Percentiles rank a stretch among this genome's conserved stretches.
Evolutionary conservation across 2,797 vertebrate species (phyloP).

Genomic region (Cyclura pinguis): DNA sequence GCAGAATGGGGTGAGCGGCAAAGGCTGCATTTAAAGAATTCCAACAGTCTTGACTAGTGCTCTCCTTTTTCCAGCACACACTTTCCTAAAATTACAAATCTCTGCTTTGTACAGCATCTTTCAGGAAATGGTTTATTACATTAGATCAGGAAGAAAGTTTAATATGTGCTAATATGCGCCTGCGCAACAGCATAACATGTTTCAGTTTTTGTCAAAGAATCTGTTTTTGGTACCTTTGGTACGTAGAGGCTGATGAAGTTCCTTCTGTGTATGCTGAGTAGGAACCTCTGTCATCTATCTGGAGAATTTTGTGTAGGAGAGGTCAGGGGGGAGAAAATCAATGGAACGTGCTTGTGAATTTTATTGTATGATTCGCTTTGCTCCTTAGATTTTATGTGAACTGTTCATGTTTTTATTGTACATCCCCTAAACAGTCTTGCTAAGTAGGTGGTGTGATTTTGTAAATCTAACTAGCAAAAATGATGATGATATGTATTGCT

Average conservation of each 20-base stretch:
- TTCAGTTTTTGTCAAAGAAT: no score
- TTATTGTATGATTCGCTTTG: not conserved
- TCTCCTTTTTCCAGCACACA: not conserved
- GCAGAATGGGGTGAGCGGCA: not conserved
- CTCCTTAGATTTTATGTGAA: not conserved
- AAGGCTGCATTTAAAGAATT: not conserved
- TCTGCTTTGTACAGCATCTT: no score
- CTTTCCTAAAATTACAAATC: not conserved
- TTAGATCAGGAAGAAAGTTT: not conserved
- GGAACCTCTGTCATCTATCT: no score
- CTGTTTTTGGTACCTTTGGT: not conserved
- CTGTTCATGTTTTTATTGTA: not conserved
- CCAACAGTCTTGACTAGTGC: not conserved
- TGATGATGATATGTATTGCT: not conserved
- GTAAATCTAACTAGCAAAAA: not conserved
- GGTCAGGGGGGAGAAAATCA: not conserved
- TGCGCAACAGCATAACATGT: not conserved
- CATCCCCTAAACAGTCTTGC: not conserved
- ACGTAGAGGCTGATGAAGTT: not conserved
- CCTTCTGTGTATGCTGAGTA: not conserved
- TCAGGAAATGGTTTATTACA: not conserved
- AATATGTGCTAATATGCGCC: not conserved
- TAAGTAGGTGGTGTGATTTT: not conserved
- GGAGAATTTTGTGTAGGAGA: not conserved
- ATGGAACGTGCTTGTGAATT: not conserved